Evolutionary conservation across 2,113 vertebrate genomes (phyloP), one percentile per base, ranked within the genome.

Genomic region (Nycticorax nycticorax): DNA sequence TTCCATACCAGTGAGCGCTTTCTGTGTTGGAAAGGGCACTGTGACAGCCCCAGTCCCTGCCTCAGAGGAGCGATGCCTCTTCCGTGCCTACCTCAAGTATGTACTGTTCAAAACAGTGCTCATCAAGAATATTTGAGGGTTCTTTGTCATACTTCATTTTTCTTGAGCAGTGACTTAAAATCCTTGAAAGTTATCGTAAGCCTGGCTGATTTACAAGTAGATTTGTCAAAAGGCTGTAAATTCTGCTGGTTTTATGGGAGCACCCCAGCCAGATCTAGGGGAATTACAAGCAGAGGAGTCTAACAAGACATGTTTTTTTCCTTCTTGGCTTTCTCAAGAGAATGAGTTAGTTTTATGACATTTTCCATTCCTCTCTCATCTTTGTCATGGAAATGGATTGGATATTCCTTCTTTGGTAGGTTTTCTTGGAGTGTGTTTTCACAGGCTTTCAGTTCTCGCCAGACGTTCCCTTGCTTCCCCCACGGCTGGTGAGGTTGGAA

Each of bases 21-120:
- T 12, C 6, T 39, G 56, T 4, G 0, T 23, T 47, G 17, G 33
- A 64, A 64, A 21, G 33, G 33, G 14, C 24, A 39, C 37, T 0
- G 1, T 33, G 41, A 18, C 24, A 83, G 66, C 30, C 45, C 6
- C 9, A 1, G 4, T 18, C 47, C 41, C 41, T 47, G 23, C 8
- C 28, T 41, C 30, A 48, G 69, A 68, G 37, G 23, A 37, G 30
- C 62, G 52, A 0, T 27, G 26, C 32, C 8, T 57, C 33, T 45
- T 33, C 53, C 16, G 20, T 32, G 43, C 22, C 28, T 22, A 24
- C 30, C 16, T 55, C 24, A n/a, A 76, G 39, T 21, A 26, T 0
- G 0, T 33, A 19, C 27, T 37, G 19, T 22, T 73, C 60, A 62
- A 82, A 66, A 14, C n/a, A 76, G 26, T 3, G 5, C 7, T 5